phyloP scores from a whole-genome alignment of 2,113 vertebrate species.

The Dryoscopus gambensis region DNA sequence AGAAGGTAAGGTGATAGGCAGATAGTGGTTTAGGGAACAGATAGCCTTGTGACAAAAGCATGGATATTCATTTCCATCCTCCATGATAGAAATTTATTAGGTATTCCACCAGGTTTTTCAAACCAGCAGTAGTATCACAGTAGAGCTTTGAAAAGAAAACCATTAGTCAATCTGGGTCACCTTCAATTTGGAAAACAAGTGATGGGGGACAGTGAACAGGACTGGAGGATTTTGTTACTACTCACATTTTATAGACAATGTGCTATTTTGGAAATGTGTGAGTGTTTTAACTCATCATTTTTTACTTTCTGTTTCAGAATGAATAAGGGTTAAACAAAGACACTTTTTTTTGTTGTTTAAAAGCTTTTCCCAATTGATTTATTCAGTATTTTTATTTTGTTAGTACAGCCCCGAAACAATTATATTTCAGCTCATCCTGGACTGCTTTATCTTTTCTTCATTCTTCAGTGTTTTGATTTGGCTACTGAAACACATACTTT shows the following conservation, averaged over 20 bases:
- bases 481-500: neutral
- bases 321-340: neutral
- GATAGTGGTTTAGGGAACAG: neutral
- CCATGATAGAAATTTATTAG: neutral
- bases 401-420: neutral
- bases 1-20: neutral
- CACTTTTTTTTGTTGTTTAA: neutral
- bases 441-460: neutral
- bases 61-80: neutral
- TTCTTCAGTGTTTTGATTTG: constrained; percentile 20
- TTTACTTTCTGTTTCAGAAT: neutral
- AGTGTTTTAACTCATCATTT: neutral
- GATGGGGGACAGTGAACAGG: neutral
- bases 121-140: neutral
- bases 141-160: neutral
- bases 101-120: neutral
- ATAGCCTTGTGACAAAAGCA: neutral
- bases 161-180: neutral
- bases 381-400: neutral
- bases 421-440: constrained; percentile 3
- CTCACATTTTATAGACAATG: neutral
- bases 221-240: neutral
- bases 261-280: neutral
- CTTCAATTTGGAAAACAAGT: neutral
- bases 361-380: constrained; percentile 6